Evolutionary conservation across 2,797 vertebrate species (phyloP).

Genomic region (Pogoniulus pusillus): DNA sequence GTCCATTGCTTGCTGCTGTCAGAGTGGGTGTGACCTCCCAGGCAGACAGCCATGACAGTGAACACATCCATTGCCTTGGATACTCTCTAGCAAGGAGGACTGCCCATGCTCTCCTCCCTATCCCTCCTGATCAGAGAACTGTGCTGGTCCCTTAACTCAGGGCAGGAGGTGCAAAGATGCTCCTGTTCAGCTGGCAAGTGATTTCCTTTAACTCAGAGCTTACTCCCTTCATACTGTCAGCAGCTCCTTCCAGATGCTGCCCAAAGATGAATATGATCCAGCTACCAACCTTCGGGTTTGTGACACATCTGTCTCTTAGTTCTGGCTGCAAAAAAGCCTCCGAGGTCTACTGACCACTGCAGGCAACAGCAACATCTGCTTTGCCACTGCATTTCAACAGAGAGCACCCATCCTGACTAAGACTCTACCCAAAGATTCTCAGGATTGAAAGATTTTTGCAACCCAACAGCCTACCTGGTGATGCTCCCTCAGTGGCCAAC

Average conservation of each 20-base stretch:
- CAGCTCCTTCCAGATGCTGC: neutral
- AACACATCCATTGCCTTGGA: neutral
- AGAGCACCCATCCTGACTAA: neutral
- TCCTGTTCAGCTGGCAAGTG: neutral
- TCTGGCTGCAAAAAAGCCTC: neutral
- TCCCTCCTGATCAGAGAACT: neutral
- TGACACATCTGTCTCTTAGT: neutral
- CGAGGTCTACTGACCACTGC: neutral
- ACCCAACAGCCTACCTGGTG: neutral
- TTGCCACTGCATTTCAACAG: neutral
- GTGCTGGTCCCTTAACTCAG: neutral
- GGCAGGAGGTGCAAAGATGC: neutral
- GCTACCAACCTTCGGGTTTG: fast-evolving
- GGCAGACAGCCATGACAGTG: neutral
- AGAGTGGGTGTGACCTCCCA: neutral
- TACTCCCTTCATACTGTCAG: neutral
- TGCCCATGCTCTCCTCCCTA: neutral
- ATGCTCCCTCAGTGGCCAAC: neutral
- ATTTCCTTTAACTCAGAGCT: neutral
- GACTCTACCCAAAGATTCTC: neutral
- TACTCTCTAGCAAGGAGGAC: neutral
- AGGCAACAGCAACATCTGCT: neutral
- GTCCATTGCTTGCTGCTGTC: neutral
- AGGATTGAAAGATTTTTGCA: neutral
- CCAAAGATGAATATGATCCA: neutral